Evolutionary conservation across 30 jellyfish, hydroid and myxozoan species (phyloP), one percentile per base, ranked within the genome.

Genomic region (Rhopilema esculentum): DNA sequence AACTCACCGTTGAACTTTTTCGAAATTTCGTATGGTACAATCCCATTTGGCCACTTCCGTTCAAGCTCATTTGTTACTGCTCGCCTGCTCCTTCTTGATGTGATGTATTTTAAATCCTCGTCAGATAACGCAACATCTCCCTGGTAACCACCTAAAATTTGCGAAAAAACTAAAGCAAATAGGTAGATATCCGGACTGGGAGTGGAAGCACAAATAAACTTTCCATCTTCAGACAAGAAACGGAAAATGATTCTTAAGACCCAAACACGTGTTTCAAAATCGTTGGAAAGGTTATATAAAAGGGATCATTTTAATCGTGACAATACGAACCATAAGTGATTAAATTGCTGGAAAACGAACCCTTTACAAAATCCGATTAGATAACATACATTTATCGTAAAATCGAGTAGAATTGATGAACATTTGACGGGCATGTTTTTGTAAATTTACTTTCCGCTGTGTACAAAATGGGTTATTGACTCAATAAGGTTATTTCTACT

Each of bases 101-200:
- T 65, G 8, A 86, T 21, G 33, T 62, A 20, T 75, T 31, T 64
- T 85, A 86, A 50, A 31, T 86, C 89, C 62, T 49, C 85, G 32
- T 75, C 95, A 23, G 89, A 75, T 50, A 79, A 81, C 1, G 97
- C 97, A 24, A 81, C 90, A 64, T 89, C 97, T 24, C 97, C 97
- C 32, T 79, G 92, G 72, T 89, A 89, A 8, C 97, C 92, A 68
- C 88, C 96, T 88, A 27, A 18, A 68, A 32, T 66, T n/a, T 23
- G 18, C 17, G 31, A 80, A 57, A 22, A 20, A 4, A 16, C 20
- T 24, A 20, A 2, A 20, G 17, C 20, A 33, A 12, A 8, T 66
- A 26, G 7, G 29, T 72, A 24, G n/a, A 9, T 4, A 23, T 21
- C 16, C 16, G 2, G 28, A 0, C 20, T 8, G 26, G 65, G n/a